A percentile compares a stretch with the other conserved stretches of the same genome.
These are phyloP conservation scores for Trachops cirrhosus DNA, from an alignment of 2,797 vertebrate species.

Conservation along the genomic window DNA sequence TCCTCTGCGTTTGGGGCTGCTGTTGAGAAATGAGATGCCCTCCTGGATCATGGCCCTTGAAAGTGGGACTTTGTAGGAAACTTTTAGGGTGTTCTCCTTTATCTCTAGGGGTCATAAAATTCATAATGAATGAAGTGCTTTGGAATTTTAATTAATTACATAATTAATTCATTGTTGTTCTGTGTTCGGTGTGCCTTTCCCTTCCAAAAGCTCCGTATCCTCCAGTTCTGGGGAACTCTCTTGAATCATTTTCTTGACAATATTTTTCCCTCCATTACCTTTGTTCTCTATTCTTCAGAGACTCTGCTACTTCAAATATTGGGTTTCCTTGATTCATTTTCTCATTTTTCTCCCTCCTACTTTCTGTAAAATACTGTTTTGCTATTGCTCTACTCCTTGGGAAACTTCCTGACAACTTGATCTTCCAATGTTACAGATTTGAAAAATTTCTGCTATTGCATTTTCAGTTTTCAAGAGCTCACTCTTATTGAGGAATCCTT, in stretches of 20 bases:
- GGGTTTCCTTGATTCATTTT: neutral
- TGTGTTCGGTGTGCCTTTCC: neutral
- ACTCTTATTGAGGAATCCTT: neutral
- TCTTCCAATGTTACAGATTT: neutral
- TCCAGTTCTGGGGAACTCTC: neutral
- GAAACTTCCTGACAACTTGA: neutral
- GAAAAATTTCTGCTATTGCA: neutral
- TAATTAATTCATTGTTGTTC: neutral
- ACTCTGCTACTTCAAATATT: neutral
- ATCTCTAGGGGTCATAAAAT: neutral
- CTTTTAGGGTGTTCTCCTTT: neutral
- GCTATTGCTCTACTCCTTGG: neutral
- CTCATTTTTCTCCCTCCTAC: neutral
- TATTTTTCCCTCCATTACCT: neutral
- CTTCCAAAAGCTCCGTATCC: neutral
- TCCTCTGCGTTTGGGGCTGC: neutral
- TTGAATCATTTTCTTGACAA: neutral
- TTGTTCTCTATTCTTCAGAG: neutral
- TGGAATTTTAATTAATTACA: neutral
- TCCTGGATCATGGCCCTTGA: neutral
- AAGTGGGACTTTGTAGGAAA: neutral
- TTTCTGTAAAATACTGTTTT: neutral
- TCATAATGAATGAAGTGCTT: neutral
- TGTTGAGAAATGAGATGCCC: neutral
- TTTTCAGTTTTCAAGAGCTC: neutral